Conservation (phyloP, 2,113 vertebrate species). For the Pristiophorus japonicus region DNA sequence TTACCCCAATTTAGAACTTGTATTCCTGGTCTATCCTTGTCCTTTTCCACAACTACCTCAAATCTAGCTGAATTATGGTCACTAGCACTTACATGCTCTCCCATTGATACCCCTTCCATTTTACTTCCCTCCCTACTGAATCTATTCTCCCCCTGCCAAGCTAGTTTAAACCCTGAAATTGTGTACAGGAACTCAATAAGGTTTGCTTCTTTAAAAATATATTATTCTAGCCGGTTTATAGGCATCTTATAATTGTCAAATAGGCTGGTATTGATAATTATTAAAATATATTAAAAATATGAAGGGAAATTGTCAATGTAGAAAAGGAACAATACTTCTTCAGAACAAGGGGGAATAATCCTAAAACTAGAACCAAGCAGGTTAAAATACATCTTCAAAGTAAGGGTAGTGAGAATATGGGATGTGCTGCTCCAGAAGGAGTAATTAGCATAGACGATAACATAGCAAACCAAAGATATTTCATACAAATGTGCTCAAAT, state of each 20-base stretch:
- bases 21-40: too few species aligned
- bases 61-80: too few species aligned
- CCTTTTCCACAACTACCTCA: too few species aligned
- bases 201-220: not conserved
- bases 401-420: not conserved
- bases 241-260: not conserved
- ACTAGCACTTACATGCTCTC: too few species aligned
- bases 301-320: not conserved
- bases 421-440: not conserved
- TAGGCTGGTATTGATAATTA: not conserved
- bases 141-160: too few species aligned
- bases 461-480: not conserved
- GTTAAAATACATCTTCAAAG: not conserved
- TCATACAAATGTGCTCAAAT: too few species aligned
- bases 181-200: not conserved
- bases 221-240: not conserved
- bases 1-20: too few species aligned
- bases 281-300: not conserved
- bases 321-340: not conserved
- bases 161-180: too few species aligned
- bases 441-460: not conserved
- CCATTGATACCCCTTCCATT: too few species aligned
- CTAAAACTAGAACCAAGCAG: not conserved
- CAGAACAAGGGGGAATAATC: not conserved
- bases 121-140: too few species aligned